Base-by-base conservation (phyloP, 2,113 vertebrate species). In the Motacilla tschutschensis region DNA sequence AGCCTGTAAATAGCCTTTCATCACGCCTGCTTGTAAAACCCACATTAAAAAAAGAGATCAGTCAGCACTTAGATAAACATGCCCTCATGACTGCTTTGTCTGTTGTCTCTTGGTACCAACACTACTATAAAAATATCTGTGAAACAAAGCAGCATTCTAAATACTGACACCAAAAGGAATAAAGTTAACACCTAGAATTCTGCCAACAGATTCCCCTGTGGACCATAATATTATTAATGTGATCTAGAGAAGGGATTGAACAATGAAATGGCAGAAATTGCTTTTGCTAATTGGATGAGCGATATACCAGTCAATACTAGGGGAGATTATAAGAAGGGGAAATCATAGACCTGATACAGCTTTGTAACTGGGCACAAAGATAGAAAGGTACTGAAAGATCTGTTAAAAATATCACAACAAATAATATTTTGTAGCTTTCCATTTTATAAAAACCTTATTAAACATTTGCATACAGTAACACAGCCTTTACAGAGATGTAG, bases 31-130 rank as follows among this genome's bases (percentile, higher is more conserved):
- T 81, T 84, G 67, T 89, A 92, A 90, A 90, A 79, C 55, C 43
- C 71, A 53, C 81, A 33, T 84, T 58, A 77, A 86, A 75, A 82
- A 63, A 41, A 62, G 66, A 71, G 66, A 82, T 92, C 75, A 77
- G 8, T 89, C 85, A 75, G 64, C 89, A 60, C 89, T 92, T 67
- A 48, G 77, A 89, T 86, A 88, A 92, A 90, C 83, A 88, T 59
- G 40, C 31, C 55, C 41, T 83, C 55, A 5, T 48, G 75, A 70
- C 81, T 59, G 65, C 51, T 65, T 21, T 89, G 74, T 77, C 90
- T 87, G 51, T 88, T 85, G 82, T 50, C 77, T 91, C 48, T 66
- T 70, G 59, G 75, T 89, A 91, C 67, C 72, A 84, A 31, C 75
- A 57, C 47, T 60, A 36, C 80, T 82, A 29, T 85, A 74, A 90